Conservation (phyloP, 2,888 invertebrate species). For the Cybosia mesomella region DNA sequence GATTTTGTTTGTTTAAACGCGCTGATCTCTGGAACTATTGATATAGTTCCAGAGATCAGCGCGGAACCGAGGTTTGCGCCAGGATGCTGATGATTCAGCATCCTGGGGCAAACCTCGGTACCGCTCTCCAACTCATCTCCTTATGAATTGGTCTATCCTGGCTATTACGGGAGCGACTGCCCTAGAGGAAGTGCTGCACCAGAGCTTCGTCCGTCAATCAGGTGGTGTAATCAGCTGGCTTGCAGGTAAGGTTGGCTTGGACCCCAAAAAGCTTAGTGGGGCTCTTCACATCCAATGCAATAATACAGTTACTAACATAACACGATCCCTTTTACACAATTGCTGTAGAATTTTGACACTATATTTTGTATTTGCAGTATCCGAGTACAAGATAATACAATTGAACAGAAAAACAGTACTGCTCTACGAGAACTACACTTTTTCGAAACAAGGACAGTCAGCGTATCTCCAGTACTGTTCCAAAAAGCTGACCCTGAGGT, state of each 20-base stretch:
- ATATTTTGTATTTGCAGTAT: conserved; percentile 26
- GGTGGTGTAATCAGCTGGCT: too few species aligned
- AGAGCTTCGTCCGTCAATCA: too few species aligned
- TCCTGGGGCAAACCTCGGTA: too few species aligned
- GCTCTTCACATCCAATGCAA: conserved; percentile 19
- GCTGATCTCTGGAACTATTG: background rate
- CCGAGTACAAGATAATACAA: conserved; percentile 11
- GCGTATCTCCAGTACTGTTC: conserved; percentile 38
- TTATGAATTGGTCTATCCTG: too few species aligned
- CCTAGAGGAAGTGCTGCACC: too few species aligned
- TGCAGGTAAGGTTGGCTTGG: too few species aligned
- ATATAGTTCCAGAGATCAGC: too few species aligned
- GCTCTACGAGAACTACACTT: conserved; percentile 40
- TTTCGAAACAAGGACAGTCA: conserved; percentile 32
- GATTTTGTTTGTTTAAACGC: too few species aligned
- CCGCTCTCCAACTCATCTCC: too few species aligned
- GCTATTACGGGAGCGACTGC: too few species aligned
- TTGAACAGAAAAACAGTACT: conserved; percentile 30
- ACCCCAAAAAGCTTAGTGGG: background rate
- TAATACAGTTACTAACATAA: background rate
- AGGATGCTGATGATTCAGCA: too few species aligned
- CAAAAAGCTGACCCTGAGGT: conserved; percentile 14
- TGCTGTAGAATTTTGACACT: background rate
- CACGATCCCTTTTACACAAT: background rate
- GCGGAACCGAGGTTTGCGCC: too few species aligned